Evolutionary conservation across 1,140 invertebrate species (phyloP).

Genomic region (Dufourea novaeangliae): DNA sequence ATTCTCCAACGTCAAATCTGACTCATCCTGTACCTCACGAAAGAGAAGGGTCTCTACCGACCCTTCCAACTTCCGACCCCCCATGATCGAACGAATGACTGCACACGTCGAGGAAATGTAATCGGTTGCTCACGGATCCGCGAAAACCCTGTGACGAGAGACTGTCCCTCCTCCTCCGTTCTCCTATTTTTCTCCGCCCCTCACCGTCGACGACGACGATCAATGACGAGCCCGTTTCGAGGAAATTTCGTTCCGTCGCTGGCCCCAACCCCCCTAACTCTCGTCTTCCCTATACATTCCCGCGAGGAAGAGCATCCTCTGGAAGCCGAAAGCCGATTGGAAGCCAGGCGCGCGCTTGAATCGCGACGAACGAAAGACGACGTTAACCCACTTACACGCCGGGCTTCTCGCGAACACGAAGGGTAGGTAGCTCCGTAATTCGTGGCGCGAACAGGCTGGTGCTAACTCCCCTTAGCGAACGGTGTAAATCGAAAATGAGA

Average conservation of each 20-base stretch:
- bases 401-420: not conserved
- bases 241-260: constrained; percentile 7
- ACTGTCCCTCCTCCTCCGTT: too few relatives aligned
- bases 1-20: not conserved
- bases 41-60: not conserved
- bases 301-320: not conserved
- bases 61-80: not conserved
- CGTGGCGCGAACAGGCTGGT: not conserved
- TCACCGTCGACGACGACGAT: not conserved
- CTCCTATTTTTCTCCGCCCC: not conserved
- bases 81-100: not conserved
- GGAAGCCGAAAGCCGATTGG: constrained; percentile 5
- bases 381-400: constrained; percentile 17
- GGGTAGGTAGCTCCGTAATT: constrained; percentile 10
- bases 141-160: constrained; percentile 19
- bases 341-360: not conserved
- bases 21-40: not conserved
- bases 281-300: not conserved
- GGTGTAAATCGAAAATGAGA: constrained; percentile 4
- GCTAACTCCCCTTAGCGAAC: too few relatives aligned
- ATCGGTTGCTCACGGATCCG: constrained; percentile 13
- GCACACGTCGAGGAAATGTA: constrained; percentile 20
- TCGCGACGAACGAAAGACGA: constrained; percentile 16
- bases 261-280: not conserved
- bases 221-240: constrained; percentile 8